Base-by-base conservation (phyloP, 2,113 vertebrate species). In the Gymnobelideus leadbeateri region DNA sequence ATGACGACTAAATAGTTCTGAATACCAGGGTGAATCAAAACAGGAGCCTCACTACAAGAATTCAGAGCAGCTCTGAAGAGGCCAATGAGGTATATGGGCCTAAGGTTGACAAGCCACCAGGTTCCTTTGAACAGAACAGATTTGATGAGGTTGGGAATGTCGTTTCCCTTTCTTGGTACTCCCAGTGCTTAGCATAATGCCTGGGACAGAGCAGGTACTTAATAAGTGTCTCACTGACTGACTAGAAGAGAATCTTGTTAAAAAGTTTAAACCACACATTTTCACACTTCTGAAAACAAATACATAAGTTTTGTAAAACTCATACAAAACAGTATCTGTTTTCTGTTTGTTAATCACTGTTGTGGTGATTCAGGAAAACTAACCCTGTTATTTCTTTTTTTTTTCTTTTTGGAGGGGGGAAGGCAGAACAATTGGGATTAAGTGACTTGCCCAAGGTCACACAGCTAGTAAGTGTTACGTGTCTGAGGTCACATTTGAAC, bases 241-340 rank as follows among this genome's bases (percentile, higher is more conserved):
- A 61, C 28, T 31, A 61, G 31, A 68, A 68, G 61, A 68, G 31
- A 84, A 84, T 91, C 57, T 24, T 55, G 21, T 93, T 93, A 95
- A 84, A 96, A 93, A 57, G 91, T 94, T 91, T 95, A 49, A 94
- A 92, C 52, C 37, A 91, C 28, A 51, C n/a, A 51, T 93, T 96
- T 89, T 94, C 37, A 95, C 26, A 96, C 92, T 93, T 96, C 89
- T 94, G 53, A 96, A 97, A 92, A 92, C 90, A n/a, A 43, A 84
- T 7, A 77, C 61, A n/a, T 77, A 21, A 43, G 47, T 91, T 95
- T 92, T 55, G 52, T 11, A 93, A 95, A 95, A 94, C 24, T 51
- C 52, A 94, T 19, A 92, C 7, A 93, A 95, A 89, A 50, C 43
- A 26, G 1, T 89, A 95, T 61, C 43, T 91, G 57, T n/a, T 92